A percentile compares a stretch with the other conserved stretches of the same genome.
phyloP scores from a whole-genome alignment of 1,140 invertebrate species.

The Rhyzopertha dominica region DNA sequence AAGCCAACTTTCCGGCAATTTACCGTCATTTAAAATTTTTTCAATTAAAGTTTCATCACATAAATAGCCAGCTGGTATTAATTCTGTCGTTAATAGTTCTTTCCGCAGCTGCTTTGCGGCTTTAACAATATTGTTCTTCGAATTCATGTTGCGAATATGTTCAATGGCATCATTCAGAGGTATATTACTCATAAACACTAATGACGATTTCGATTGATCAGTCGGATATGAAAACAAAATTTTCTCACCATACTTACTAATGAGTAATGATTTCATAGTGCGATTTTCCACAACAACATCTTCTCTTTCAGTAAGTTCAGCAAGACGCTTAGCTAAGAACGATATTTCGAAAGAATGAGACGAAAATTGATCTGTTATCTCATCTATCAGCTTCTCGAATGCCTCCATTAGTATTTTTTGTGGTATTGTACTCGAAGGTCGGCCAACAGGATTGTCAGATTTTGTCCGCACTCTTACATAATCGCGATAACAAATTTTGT shows the following conservation, averaged over 20 bases:
- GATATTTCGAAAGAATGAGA: slow-evolving; percentile 19
- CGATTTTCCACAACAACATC: slow-evolving; percentile 16
- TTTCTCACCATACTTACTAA: slow-evolving; percentile 16
- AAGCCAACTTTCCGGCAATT: slow-evolving; percentile 7
- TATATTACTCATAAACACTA: slow-evolving; percentile 16
- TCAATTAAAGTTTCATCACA: slow-evolving; percentile 12
- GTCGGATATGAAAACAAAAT: slow-evolving; percentile 20
- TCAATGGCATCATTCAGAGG: slow-evolving; percentile 14
- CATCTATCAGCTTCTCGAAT: slow-evolving; percentile 19
- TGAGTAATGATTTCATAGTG: slow-evolving; percentile 16
- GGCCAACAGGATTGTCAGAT: slow-evolving; percentile 2
- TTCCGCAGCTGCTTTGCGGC: slow-evolving; percentile 10
- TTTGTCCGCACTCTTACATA: slow-evolving; percentile 8
- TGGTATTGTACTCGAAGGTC: slow-evolving; percentile 14
- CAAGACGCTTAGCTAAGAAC: slow-evolving; percentile 14
- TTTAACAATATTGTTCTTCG: slow-evolving; percentile 10
- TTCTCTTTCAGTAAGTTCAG: slow-evolving; percentile 19
- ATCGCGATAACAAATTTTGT: slow-evolving; percentile 10
- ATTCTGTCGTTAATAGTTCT: slow-evolving; percentile 13
- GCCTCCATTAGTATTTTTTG: slow-evolving; percentile 9
- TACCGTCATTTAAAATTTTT: slow-evolving; percentile 4
- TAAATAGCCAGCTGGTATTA: slow-evolving; percentile 17
- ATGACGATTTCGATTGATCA: slow-evolving; percentile 20
- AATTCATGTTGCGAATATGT: slow-evolving; percentile 14
- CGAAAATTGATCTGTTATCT: slow-evolving; percentile 16